Percentiles rank a stretch among this genome's conserved stretches.
Conservation (phyloP, 2,113 vertebrate genomes). For the Brachypodius melanocephalos region DNA sequence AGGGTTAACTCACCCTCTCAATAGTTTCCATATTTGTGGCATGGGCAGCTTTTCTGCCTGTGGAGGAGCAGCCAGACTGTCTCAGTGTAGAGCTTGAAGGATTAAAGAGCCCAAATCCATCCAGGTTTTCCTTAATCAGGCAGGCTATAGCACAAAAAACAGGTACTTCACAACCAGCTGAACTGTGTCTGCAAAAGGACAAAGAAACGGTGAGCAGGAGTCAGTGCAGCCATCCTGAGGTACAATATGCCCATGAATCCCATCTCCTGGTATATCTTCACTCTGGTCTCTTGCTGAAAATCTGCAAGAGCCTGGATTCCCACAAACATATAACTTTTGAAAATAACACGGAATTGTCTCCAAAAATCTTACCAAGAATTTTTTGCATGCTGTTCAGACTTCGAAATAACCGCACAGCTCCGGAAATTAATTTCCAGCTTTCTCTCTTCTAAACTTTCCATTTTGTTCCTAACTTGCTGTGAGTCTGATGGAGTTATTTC, state of each 20-base stretch:
- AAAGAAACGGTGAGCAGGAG: not conserved
- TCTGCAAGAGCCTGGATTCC: not conserved
- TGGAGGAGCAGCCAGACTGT: not conserved
- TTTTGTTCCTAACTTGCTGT: constrained; percentile 41
- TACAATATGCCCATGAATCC: not conserved
- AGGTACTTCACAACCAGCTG: not conserved
- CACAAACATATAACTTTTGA: not conserved
- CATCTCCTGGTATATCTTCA: not conserved
- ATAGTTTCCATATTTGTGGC: not conserved
- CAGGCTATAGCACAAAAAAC: not conserved
- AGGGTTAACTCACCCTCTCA: not conserved
- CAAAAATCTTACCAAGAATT: not conserved
- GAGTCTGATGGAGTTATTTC: constrained; percentile 39
- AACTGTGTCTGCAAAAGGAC: not conserved
- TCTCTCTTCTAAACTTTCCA: constrained; percentile 44
- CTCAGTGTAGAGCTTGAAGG: not conserved
- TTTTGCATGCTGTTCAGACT: not conserved
- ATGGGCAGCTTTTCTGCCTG: not conserved
- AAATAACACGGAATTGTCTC: not conserved
- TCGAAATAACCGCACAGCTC: constrained; percentile 28
- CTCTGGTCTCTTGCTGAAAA: not conserved
- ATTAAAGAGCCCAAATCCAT: not conserved
- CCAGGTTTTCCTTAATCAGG: not conserved
- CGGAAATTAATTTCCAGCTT: constrained; percentile 42
- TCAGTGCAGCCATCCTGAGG: not conserved